phyloP scores from a whole-genome alignment of 1,140 invertebrate species.

The Cepaea nemoralis region DNA sequence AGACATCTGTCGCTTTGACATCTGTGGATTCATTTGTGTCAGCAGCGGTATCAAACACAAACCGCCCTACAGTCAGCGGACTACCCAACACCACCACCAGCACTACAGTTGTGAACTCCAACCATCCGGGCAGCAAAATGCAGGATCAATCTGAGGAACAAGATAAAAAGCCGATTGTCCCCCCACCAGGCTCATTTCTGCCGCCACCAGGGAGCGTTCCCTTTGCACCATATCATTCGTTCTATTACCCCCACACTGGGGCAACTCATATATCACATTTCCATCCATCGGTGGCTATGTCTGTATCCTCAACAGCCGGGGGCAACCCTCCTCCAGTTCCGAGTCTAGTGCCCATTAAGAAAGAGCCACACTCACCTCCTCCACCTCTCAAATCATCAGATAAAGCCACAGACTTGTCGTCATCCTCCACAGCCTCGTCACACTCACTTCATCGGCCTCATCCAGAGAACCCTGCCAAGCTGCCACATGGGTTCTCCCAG shows the following conservation, averaged over 20 bases:
- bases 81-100: background rate
- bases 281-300: constrained; percentile 19
- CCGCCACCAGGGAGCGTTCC: constrained; percentile 21
- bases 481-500: constrained; percentile 27
- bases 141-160: constrained; percentile 38
- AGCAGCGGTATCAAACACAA: background rate
- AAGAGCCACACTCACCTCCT: constrained; percentile 46
- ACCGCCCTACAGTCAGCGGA: background rate
- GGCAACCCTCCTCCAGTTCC: constrained; percentile 43
- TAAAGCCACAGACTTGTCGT: constrained; percentile 22
- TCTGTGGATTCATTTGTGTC: constrained; percentile 23
- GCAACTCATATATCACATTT: constrained; percentile 31
- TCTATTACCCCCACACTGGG: constrained; percentile 56
- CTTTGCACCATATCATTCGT: constrained; percentile 70
- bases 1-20: constrained; percentile 12
- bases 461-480: constrained; percentile 24
- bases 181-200: constrained; percentile 17
- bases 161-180: constrained; percentile 42
- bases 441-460: constrained; percentile 37
- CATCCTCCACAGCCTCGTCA: constrained; percentile 22
- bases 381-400: constrained; percentile 36
- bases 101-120: background rate
- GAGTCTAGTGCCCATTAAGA: constrained; percentile 51
- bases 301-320: background rate
- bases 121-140: background rate